These are phyloP conservation scores for Streblospio benedicti DNA, from an alignment of 1,140 invertebrate genomes.

Conservation along the genomic window DNA sequence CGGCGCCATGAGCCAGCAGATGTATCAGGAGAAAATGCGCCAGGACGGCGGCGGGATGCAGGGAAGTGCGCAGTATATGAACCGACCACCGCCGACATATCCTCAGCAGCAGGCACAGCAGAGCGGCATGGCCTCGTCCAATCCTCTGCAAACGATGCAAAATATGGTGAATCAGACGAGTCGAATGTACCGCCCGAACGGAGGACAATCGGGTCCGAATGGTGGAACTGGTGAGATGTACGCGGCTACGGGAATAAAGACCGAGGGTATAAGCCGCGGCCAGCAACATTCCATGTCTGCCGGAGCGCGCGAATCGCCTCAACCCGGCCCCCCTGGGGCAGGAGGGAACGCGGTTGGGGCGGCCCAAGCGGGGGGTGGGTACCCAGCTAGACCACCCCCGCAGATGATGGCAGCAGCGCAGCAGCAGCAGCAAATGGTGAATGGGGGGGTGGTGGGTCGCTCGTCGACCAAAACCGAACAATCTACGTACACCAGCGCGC, in stretches of 20 bases:
- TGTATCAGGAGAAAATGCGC: slow-evolving; percentile 27
- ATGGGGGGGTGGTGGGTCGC: not conserved
- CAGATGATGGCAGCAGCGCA: slow-evolving; percentile 12
- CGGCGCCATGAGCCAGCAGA: slow-evolving; percentile 33
- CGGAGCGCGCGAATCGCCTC: too few relatives aligned
- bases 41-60: slow-evolving; percentile 20
- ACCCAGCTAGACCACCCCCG: slow-evolving; percentile 19
- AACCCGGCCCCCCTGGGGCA: too few relatives aligned
- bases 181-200: slow-evolving; percentile 26
- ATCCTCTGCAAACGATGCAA: slow-evolving; percentile 43
- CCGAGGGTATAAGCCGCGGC: slow-evolving; percentile 15
- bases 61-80: not conserved
- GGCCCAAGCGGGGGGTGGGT: too few relatives aligned
- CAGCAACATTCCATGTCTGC: slow-evolving; percentile 28
- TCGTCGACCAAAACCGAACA: slow-evolving; percentile 16
- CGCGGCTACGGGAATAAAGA: slow-evolving; percentile 25
- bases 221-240: slow-evolving; percentile 14
- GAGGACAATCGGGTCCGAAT: too few relatives aligned
- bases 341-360: too few relatives aligned
- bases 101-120: slow-evolving; percentile 26
- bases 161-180: slow-evolving; percentile 45
- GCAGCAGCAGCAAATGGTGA: slow-evolving; percentile 17
- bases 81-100: slow-evolving; percentile 2
- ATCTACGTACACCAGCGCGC: slow-evolving; percentile 38
- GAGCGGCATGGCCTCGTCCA: slow-evolving; percentile 28